Conservation (phyloP, 2,888 invertebrate species). For the Amorpha juglandis region DNA sequence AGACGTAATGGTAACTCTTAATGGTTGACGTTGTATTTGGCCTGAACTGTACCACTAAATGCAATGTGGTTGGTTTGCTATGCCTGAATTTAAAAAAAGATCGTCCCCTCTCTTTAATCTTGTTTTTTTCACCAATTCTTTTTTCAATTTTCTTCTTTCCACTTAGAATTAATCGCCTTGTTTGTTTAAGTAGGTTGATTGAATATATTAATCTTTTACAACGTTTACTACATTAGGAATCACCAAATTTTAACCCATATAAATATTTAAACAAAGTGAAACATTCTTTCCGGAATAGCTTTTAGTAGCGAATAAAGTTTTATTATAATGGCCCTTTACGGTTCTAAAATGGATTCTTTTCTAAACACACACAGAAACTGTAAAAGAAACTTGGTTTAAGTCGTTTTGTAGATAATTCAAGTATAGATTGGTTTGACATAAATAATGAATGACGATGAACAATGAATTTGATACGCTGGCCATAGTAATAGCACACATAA, state of each 20-base stretch:
- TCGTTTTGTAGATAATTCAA: too few relatives aligned
- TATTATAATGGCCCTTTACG: conserved; percentile 11
- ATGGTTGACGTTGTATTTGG: too few relatives aligned
- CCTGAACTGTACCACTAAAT: too few relatives aligned
- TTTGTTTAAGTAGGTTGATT: neutral
- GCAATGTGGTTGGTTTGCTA: too few relatives aligned
- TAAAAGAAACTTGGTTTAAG: too few relatives aligned
- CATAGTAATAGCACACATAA: too few relatives aligned
- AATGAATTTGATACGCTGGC: too few relatives aligned
- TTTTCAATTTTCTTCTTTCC: neutral
- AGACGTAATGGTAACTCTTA: too few relatives aligned
- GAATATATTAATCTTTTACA: neutral
- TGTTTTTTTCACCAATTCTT: neutral
- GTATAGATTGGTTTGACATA: too few relatives aligned
- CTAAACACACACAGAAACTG: neutral
- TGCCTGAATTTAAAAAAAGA: too few relatives aligned
- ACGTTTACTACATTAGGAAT: neutral
- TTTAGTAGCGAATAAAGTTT: conserved; percentile 20
- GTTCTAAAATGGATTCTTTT: conserved; percentile 11
- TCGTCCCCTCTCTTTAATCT: neutral
- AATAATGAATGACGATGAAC: too few relatives aligned
- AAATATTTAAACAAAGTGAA: conserved; percentile 15
- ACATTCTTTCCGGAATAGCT: conserved; percentile 11
- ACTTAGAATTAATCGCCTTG: neutral
- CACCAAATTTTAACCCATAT: neutral